Percentiles rank a stretch among this genome's conserved stretches.
These are phyloP conservation scores for Pseudopodoces humilis DNA, from an alignment of 2,113 vertebrate species.

Conservation along the genomic window DNA sequence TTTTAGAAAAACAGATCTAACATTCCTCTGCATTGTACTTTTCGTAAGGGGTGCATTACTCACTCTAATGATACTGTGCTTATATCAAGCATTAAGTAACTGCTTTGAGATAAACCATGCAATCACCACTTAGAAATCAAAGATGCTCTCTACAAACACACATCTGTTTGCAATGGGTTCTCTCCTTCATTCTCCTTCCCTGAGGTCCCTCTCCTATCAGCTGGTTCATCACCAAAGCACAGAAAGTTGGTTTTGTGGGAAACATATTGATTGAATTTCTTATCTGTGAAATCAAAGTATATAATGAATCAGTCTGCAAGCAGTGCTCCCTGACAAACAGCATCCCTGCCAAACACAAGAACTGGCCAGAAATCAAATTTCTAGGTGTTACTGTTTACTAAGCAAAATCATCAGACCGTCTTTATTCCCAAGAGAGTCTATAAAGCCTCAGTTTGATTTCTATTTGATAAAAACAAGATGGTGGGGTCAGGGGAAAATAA, in stretches of 20 bases:
- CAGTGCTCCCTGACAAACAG: neutral
- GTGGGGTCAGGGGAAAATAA: neutral
- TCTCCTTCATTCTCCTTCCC: neutral
- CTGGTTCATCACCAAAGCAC: neutral
- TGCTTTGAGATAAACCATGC: neutral
- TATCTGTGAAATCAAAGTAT: conserved; percentile 30
- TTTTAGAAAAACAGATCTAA: neutral
- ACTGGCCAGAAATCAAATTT: neutral
- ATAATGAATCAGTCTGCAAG: neutral
- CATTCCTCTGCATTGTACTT: neutral
- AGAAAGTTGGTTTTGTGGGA: neutral
- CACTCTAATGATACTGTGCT: neutral
- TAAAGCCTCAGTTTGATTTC: neutral
- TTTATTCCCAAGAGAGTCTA: neutral
- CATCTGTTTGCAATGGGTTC: neutral
- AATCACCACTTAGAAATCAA: neutral
- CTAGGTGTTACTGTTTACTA: neutral
- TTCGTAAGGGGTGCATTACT: neutral
- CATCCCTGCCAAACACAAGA: neutral
- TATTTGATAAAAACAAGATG: conserved; percentile 31
- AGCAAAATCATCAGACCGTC: neutral
- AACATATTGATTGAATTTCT: conserved; percentile 17
- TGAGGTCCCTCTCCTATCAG: neutral
- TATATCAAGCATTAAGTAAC: neutral
- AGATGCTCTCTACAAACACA: neutral